Percentiles rank a stretch among this genome's conserved stretches.
These are phyloP conservation scores for Asteroscopus sphinx DNA, from an alignment of 2,888 invertebrate species.

Conservation along the genomic window DNA sequence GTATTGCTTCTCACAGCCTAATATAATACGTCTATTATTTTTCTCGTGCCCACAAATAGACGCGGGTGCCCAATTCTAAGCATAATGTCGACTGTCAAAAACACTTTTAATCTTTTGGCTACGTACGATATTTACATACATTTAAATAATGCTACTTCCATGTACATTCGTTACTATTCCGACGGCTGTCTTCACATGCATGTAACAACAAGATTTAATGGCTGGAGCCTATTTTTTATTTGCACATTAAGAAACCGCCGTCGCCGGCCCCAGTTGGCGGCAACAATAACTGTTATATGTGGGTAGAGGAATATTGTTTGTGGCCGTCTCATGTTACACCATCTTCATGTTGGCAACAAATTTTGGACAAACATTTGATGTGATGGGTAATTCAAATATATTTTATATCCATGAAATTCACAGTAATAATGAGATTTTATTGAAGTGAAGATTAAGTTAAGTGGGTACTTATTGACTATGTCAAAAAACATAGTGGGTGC, in stretches of 20 bases:
- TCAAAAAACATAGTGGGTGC: no score
- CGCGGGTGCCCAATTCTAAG: constrained; percentile 16
- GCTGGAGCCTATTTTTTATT: constrained; percentile 68
- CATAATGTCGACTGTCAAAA: constrained; percentile 25
- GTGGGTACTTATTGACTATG: no score
- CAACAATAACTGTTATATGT: constrained; percentile 71
- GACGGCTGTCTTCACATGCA: constrained; percentile 47
- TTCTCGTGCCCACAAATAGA: neutral
- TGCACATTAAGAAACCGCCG: constrained; percentile 70
- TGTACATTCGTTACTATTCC: constrained; percentile 31
- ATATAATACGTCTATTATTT: no score
- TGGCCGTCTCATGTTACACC: constrained; percentile 59
- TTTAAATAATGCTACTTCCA: constrained; percentile 53
- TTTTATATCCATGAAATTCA: no score
- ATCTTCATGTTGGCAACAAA: constrained; percentile 40
- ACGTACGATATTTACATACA: constrained; percentile 37
- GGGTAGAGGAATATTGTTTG: constrained; percentile 78
- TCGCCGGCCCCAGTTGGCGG: constrained; percentile 59
- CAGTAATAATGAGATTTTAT: no score
- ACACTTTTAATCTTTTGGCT: constrained; percentile 41
- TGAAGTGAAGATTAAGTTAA: no score
- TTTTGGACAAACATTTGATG: constrained; percentile 21
- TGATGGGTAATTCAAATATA: neutral
- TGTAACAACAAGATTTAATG: constrained; percentile 53
- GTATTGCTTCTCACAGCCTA: no score